These are phyloP conservation scores for Stenichneumon culpator DNA, from an alignment of 2,888 invertebrate species.

Conservation along the genomic window DNA sequence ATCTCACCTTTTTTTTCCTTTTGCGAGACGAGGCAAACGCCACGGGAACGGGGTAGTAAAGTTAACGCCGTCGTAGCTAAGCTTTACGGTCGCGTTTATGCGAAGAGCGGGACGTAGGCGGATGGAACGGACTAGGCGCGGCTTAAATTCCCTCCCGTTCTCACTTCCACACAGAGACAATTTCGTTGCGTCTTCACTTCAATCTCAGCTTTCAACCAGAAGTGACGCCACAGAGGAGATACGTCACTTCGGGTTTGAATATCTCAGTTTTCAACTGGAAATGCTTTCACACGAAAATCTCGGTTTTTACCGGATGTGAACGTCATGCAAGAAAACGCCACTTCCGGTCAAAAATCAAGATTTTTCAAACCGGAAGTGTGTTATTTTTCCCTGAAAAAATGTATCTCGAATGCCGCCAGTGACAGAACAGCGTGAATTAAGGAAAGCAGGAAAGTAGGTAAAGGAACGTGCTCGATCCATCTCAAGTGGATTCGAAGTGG, in stretches of 20 bases:
- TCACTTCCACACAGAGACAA: constrained; percentile 15
- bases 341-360: too few relatives aligned
- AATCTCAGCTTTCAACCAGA: neutral
- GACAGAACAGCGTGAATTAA: too few relatives aligned
- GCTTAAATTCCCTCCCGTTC: constrained; percentile 53
- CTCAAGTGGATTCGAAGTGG: neutral
- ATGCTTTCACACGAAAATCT: too few relatives aligned
- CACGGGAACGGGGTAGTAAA: constrained; percentile 66
- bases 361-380: too few relatives aligned
- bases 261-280: too few relatives aligned
- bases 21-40: constrained; percentile 25
- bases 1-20: constrained; percentile 14
- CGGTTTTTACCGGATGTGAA: neutral
- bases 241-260: neutral
- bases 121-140: constrained; percentile 51
- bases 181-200: neutral
- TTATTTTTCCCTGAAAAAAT: too few relatives aligned
- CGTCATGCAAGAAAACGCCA: too few relatives aligned
- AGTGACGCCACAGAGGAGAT: neutral
- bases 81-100: constrained; percentile 70
- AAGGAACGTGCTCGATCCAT: neutral
- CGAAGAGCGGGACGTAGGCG: constrained; percentile 57
- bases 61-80: constrained; percentile 69
- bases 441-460: too few relatives aligned
- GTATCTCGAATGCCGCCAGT: too few relatives aligned